These are phyloP conservation scores for Distichodus sexfasciatus DNA, from an alignment of 2,797 vertebrate genomes.

Conservation along the genomic window DNA sequence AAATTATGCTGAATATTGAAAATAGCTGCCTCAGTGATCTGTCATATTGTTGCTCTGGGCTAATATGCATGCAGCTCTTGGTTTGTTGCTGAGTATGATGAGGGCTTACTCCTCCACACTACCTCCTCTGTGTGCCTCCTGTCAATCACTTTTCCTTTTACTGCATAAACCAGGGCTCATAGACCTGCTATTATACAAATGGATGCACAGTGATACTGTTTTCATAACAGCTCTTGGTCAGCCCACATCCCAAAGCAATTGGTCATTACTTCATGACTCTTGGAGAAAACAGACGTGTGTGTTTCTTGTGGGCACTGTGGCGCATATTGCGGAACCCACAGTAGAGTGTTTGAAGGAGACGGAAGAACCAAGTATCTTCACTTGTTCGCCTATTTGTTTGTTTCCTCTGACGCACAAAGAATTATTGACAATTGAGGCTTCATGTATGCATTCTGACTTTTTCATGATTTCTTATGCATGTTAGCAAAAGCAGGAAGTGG, in stretches of 20 bases:
- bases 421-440: constrained; percentile 28
- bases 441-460: neutral
- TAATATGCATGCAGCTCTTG: constrained; percentile 45
- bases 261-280: constrained; percentile 52
- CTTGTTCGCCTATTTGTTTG: constrained; percentile 1
- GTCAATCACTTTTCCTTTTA: constrained; percentile 57
- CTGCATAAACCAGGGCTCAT: constrained; percentile 87
- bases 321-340: constrained; percentile 31
- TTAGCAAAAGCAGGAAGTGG: constrained; percentile 15
- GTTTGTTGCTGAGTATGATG: constrained; percentile 62
- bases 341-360: constrained; percentile 23
- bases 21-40: constrained; percentile 17
- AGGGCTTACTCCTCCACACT: constrained; percentile 51
- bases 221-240: constrained; percentile 73
- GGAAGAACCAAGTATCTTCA: neutral
- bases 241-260: constrained; percentile 62
- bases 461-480: neutral
- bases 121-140: constrained; percentile 48
- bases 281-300: constrained; percentile 42
- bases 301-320: constrained; percentile 32
- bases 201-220: constrained; percentile 82
- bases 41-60: constrained; percentile 32
- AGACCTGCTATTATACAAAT: constrained; percentile 93
- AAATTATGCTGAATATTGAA: constrained; percentile 30
- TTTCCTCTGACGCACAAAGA: constrained; percentile 16